A percentile compares a stretch with the other conserved stretches of the same genome.
Conservation (phyloP, 2,797 vertebrate genomes). For the Pangasius sanitwongsei region DNA sequence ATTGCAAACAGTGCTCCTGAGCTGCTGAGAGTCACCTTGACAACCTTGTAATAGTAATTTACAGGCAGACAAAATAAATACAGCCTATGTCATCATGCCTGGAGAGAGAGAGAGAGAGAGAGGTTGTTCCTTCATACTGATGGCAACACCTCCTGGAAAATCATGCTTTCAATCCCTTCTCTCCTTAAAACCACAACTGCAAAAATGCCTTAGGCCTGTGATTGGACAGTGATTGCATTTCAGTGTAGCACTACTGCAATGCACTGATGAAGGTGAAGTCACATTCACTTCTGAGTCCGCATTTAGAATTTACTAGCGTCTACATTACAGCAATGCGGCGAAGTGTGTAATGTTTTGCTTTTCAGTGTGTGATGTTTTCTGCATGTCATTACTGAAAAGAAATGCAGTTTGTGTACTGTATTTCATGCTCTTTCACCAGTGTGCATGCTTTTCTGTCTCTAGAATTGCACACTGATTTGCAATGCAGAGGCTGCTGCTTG, state of each 20-base stretch:
- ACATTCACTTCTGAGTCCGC: neutral
- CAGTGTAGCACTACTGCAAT: neutral
- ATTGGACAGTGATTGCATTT: neutral
- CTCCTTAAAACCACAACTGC: neutral
- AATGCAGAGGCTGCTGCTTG: neutral
- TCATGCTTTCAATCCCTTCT: neutral
- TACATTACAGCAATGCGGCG: neutral
- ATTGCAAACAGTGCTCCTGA: neutral
- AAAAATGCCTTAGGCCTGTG: neutral
- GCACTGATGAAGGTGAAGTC: neutral
- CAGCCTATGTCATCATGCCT: neutral
- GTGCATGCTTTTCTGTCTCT: neutral
- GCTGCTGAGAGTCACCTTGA: neutral
- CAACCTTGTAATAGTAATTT: neutral
- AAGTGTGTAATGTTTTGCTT: neutral
- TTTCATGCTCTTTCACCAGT: neutral
- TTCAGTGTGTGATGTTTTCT: neutral
- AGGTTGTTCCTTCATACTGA: neutral
- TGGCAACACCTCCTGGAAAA: neutral
- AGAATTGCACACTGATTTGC: neutral
- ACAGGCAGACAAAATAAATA: slow-evolving; percentile 2
- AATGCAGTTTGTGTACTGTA: neutral
- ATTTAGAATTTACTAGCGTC: neutral
- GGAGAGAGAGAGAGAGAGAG: neutral
- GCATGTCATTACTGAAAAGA: neutral